Evolutionary conservation across 2,888 invertebrate genomes (phyloP), one percentile per base, ranked within the genome.

Genomic region (Himalopsyche tibetana): DNA sequence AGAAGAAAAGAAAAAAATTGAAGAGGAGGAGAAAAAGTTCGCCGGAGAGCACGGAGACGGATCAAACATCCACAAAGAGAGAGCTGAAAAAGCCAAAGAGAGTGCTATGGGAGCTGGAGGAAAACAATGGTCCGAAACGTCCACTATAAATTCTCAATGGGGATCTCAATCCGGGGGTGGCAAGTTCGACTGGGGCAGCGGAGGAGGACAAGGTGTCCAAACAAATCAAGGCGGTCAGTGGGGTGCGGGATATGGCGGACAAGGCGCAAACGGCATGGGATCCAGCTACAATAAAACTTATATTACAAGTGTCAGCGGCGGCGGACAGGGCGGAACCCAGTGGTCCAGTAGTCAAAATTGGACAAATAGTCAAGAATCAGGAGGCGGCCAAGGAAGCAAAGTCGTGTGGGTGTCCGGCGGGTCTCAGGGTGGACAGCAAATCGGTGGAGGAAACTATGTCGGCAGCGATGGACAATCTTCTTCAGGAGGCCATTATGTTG

Each of bases 11-110:
- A 90, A 89, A 86, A 89, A 90, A 79, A 89, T 91, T 19, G 91
- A 91, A 82, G 91, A 90, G 55, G 91, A 92, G 88, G 91, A 92
- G 85, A 90, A 81, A 88, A 91, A 80, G 19, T 85, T 88, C 36
- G 82, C 89, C 63, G 92, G 92, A 84, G 91, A 90, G 4, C 90
- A 91, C 8, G 93, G 93, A 4, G 93, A 93, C 89, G 93, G 92
- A 12, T 93, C 93, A 0, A 90, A 90, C 17, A 90, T 92, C 3
- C 92, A 93, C 56, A 88, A 89, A 63, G 89, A 91, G 86, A 90
- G 93, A 40, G 91, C 91, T 17, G 90, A 91, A 87, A 83, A 89
- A 84, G 87, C 88, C 12, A 81, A 63, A 84, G 83, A n/a, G 40
- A 45, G 45, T 38, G 84, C 81, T 81, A 42, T 55, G 9, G 82